phyloP scores from a whole-genome alignment of 2,888 invertebrate genomes.

The Troides helena region DNA sequence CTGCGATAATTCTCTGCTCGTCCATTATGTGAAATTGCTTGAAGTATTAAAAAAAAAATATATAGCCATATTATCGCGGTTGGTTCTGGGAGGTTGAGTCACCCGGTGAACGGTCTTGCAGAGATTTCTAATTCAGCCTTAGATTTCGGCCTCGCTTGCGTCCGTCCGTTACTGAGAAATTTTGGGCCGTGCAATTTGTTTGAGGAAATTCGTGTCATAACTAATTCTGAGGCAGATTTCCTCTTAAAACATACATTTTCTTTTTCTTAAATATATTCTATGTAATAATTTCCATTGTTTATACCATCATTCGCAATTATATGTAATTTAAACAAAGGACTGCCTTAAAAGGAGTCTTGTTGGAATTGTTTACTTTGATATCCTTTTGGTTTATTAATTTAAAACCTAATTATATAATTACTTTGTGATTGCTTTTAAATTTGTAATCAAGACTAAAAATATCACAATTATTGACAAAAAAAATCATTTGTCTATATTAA shows the following conservation, averaged over 20 bases:
- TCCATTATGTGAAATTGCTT: not conserved
- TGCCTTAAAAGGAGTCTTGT: not conserved
- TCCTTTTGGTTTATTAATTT: not conserved
- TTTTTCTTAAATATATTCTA: not conserved
- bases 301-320: not conserved
- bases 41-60: not conserved
- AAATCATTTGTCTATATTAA: too few relatives aligned
- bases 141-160: slow-evolving; percentile 34
- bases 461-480: too few relatives aligned
- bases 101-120: slow-evolving; percentile 39
- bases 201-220: slow-evolving; percentile 19
- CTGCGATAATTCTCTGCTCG: not conserved
- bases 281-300: not conserved
- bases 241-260: not conserved
- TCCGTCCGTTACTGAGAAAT: slow-evolving; percentile 36
- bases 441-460: too few relatives aligned
- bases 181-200: slow-evolving; percentile 30
- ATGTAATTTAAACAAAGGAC: not conserved
- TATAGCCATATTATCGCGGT: not conserved
- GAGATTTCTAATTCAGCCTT: slow-evolving; percentile 39
- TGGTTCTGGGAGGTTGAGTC: slow-evolving; percentile 34
- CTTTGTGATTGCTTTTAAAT: too few relatives aligned
- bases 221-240: slow-evolving; percentile 1
- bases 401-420: too few relatives aligned
- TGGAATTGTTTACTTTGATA: not conserved